Percentiles rank a stretch among this genome's conserved stretches.
phyloP scores from a whole-genome alignment of 2,888 invertebrate genomes.

The Brachypterus glaber region DNA sequence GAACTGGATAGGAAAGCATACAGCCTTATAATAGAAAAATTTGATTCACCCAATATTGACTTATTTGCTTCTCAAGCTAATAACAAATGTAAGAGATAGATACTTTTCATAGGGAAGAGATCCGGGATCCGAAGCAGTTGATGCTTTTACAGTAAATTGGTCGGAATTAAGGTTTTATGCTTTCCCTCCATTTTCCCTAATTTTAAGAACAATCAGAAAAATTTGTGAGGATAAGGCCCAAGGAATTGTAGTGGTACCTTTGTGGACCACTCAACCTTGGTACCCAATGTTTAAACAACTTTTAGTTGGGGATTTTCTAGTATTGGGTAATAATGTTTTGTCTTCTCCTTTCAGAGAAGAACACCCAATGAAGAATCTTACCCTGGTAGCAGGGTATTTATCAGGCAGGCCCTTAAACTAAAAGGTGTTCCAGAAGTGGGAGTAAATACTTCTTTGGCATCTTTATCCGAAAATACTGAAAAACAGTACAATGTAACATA shows the following conservation, averaged over 20 bases:
- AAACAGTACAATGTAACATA: neutral
- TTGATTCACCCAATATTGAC: too few species aligned
- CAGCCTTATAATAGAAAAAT: too few species aligned
- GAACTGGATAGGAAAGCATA: too few species aligned
- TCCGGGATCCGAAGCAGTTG: too few species aligned
- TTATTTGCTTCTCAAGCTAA: too few species aligned
- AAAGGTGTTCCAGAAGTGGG: too few species aligned
- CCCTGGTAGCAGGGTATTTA: constrained; percentile 12
- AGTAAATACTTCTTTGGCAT: constrained; percentile 1
- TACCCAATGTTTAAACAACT: constrained; percentile 11
- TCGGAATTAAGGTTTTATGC: constrained; percentile 13
- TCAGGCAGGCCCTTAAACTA: constrained; percentile 6
- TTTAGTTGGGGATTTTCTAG: constrained; percentile 2
- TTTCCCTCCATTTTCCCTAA: constrained; percentile 23
- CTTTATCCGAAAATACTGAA: neutral
- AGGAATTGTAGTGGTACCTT: constrained; percentile 9
- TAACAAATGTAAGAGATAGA: too few species aligned
- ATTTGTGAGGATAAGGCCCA: constrained; percentile 20
- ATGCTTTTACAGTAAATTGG: constrained; percentile 19
- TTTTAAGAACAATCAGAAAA: constrained; percentile 22
- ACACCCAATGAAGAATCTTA: too few species aligned
- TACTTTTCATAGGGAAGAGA: too few species aligned
- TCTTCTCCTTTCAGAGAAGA: too few species aligned
- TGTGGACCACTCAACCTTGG: constrained; percentile 14
- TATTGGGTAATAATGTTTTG: constrained; percentile 7